Conservation (phyloP, 2,888 invertebrate species). For the Pteria penguin region DNA sequence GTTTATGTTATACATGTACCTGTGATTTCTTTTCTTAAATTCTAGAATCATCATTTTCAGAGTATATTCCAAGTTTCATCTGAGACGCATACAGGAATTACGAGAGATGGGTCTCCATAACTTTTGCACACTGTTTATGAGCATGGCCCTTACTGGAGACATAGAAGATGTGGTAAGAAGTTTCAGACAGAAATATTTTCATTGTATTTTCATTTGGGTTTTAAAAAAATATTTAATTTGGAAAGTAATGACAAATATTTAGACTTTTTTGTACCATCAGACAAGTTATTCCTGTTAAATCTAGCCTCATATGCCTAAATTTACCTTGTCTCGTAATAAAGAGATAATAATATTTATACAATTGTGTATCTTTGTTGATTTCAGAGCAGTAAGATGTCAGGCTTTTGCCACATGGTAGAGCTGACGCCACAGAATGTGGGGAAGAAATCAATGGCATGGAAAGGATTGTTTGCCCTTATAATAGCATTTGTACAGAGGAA, state of each 20-base stretch:
- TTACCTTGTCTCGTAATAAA: too few relatives aligned
- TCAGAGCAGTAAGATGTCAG: slow-evolving; percentile 67
- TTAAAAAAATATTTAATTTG: neutral
- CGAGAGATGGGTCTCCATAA: slow-evolving; percentile 71
- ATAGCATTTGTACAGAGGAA: slow-evolving; percentile 59
- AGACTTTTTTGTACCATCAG: too few relatives aligned
- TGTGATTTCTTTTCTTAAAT: neutral
- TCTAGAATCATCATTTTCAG: slow-evolving; percentile 41
- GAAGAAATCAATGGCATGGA: slow-evolving; percentile 59
- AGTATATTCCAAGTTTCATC: slow-evolving; percentile 75
- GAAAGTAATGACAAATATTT: too few relatives aligned
- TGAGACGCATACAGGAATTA: slow-evolving; percentile 70
- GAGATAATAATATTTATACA: neutral
- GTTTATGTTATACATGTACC: neutral
- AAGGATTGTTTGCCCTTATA: slow-evolving; percentile 66
- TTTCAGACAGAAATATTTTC: neutral
- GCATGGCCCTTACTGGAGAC: slow-evolving; percentile 65
- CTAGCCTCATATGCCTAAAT: too few relatives aligned
- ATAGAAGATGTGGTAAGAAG: slow-evolving; percentile 70
- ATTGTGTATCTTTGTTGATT: neutral
- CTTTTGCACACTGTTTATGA: slow-evolving; percentile 69
- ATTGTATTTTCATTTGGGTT: neutral
- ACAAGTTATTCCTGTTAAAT: too few relatives aligned
- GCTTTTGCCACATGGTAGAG: slow-evolving; percentile 68
- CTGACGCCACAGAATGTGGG: slow-evolving; percentile 43